Conservation (phyloP, 2,113 vertebrate species). For the Coryphaenoides rupestris region DNA sequence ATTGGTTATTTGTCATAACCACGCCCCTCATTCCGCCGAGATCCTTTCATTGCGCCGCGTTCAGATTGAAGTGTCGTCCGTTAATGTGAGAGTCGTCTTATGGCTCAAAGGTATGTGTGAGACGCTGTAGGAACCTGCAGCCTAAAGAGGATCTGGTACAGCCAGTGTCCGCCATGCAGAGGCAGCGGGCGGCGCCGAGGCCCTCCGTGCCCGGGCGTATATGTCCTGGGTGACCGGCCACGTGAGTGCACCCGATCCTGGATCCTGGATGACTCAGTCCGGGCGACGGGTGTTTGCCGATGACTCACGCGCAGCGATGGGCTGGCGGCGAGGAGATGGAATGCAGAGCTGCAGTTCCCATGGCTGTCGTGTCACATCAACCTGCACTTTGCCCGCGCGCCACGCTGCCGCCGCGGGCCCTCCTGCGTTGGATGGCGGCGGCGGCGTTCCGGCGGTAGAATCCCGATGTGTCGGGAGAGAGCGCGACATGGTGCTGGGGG, state of each 20-base stretch:
- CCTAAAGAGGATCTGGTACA: conserved; percentile 37
- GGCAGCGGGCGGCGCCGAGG: conserved; percentile 23
- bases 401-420: too few relatives aligned
- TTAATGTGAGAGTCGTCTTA: conserved; percentile 30
- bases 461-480: too few relatives aligned
- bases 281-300: conserved; percentile 50
- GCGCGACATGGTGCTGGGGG: too few relatives aligned
- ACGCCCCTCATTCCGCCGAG: conserved; percentile 40
- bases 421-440: too few relatives aligned
- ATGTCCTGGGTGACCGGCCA: conserved; percentile 47
- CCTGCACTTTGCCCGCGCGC: too few relatives aligned
- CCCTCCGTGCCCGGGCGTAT: conserved; percentile 46
- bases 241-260: conserved; percentile 40
- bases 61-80: conserved; percentile 54
- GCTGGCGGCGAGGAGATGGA: conserved; percentile 15
- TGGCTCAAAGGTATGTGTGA: too few relatives aligned
- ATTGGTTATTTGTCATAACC: conserved; percentile 59
- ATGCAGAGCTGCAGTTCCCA: conserved; percentile 48
- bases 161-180: conserved; percentile 13
- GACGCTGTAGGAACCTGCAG: too few relatives aligned
- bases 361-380: conserved; percentile 19
- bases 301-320: conserved; percentile 56
- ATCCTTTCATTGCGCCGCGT: conserved; percentile 54
- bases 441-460: too few relatives aligned
- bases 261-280: conserved; percentile 55